Evolutionary conservation across 2,888 invertebrate genomes (phyloP), one percentile per base, ranked within the genome.

Genomic region (Polia nebulosa): DNA sequence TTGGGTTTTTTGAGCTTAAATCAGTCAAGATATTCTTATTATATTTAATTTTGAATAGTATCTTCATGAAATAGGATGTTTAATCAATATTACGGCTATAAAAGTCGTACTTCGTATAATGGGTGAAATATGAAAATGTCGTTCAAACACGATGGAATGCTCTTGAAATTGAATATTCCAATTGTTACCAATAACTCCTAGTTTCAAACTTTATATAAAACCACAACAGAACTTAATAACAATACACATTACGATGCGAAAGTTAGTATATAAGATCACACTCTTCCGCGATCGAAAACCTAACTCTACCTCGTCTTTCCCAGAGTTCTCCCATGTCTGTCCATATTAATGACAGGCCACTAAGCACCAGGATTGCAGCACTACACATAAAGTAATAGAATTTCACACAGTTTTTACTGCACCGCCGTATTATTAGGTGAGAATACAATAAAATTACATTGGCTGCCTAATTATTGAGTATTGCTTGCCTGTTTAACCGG

Each of bases 361-460:
- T 76, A 66, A 61, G 53, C 47, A 63, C 62, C 64, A 32, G 57
- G 60, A 72, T 82, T 80, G 76, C 75, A 6, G 68, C 13, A 76
- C 47, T 70, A 22, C 20, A 41, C 55, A 34, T 47, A 63, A 78
- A 72, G 62, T 49, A 74, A 77, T 71, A 77, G 56, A 55, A 66
- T 62, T 78, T 80, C 85, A 57, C 85, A 83, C 82, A 74, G 59
- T 76, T 83, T 81, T 83, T 82, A 63, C 61, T 32, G 27, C 17
- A 45, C 45, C 25, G 22, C 41, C 11, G 34, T 71, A 66, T 81
- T 73, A 78, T 76, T 75, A 71, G 51, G 81, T 70, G 79, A 44
- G 73, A 84, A 82, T 41, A 83, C 82, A 83, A 85, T 84, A 72
- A 82, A 81, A 80, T 76, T 79, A 71, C 65, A 60, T 61, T 47